Evolutionary conservation across 1,140 invertebrate genomes (phyloP), one percentile per base, ranked within the genome.

Genomic region (Caenorhabditis latens): DNA sequence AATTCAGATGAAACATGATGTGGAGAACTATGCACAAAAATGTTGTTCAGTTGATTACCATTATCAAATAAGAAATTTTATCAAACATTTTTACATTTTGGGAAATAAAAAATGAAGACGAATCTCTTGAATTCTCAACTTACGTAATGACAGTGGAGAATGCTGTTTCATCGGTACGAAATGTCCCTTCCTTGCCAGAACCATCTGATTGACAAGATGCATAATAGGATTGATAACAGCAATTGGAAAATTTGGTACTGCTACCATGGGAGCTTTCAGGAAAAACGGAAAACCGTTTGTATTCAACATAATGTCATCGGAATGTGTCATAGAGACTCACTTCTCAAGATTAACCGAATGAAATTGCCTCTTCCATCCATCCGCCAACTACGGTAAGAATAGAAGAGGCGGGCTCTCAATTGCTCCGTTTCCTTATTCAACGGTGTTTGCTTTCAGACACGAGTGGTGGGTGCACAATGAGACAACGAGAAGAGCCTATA

Each of bases 401-500:
- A 79, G 71, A 42, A 79, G 71, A 79, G 71, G 71, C 71, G 71
- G 71, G 71, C 43, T 50, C 71, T 79, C 71, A 50, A 79, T 79
- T 79, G 71, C 71, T 79, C 71, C 13, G 7, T n/a, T 71, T 71
- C 71, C 71, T 79, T 79, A 79, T 79, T 46, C 71, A 50, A 79
- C 71, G n/a, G 46, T 79, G 71, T 79, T 79, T 79, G 71, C 71
- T 79, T 48, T 24, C 61, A 63, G 61, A 63, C 16, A 50, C 32
- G 65, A 71, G 40, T 43, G 42, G 65, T 32, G 65, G 65, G 43
- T 53, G 71, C 71, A 79, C 71, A 79, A 79, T 79, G 71, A 79
- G 71, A 79, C 71, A 79, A 43, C 6, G 21, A 79, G 71, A 79
- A 24, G 71, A 79, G 71, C 46, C 43, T 71, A 46, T 71, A 71